Evolutionary conservation across 2,888 invertebrate species (phyloP).

Genomic region (Leistus spinibarbis): DNA sequence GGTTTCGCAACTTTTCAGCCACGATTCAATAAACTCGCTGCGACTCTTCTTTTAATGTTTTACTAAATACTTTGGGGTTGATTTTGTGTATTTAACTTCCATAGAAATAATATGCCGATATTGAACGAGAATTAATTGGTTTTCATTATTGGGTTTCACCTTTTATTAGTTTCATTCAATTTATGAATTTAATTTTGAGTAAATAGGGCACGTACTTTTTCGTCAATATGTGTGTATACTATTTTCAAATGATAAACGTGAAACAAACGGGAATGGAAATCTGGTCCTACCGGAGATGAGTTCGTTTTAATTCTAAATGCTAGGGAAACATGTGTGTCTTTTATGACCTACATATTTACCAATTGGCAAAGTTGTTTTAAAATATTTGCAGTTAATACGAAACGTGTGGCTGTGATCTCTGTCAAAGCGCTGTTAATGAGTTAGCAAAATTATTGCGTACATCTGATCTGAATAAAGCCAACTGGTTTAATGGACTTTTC

Average conservation of each 20-base stretch:
- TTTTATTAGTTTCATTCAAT: background rate
- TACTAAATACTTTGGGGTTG: background rate
- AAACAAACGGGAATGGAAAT: too few relatives aligned
- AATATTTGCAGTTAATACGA: background rate
- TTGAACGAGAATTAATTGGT: background rate
- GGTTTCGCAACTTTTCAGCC: background rate
- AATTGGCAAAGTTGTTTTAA: background rate
- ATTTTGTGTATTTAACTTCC: background rate
- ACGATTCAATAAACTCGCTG: background rate
- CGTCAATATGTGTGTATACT: too few relatives aligned
- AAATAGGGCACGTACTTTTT: background rate
- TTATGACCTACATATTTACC: background rate
- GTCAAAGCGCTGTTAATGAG: background rate
- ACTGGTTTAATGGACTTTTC: slow-evolving; percentile 8
- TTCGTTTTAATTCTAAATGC: too few relatives aligned
- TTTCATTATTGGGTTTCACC: background rate
- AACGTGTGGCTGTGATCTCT: background rate
- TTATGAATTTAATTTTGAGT: background rate
- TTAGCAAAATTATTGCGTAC: background rate
- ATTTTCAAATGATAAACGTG: background rate
- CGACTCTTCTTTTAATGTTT: background rate
- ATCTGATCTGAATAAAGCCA: background rate
- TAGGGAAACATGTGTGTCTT: background rate
- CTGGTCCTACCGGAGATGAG: too few relatives aligned
- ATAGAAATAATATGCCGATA: background rate